Base-by-base conservation (phyloP, 2,888 invertebrate genomes). In the Hydraecia micacea region DNA sequence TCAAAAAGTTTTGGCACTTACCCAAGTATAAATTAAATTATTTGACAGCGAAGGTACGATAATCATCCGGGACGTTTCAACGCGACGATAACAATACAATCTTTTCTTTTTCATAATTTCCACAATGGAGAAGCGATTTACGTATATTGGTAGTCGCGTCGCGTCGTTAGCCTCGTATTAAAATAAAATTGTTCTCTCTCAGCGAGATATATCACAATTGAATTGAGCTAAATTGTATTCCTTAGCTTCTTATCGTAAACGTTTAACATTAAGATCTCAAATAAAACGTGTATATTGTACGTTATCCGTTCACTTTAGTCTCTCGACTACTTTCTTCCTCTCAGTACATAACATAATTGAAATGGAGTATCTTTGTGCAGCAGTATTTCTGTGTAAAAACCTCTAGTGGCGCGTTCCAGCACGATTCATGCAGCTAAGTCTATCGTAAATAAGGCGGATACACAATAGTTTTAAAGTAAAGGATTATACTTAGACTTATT, bases 401-500 rank as follows among this genome's bases (percentile, higher is more conserved):
- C 91, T 88, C 79, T 74, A 85, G 86, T 73, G 87, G 81, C 84
- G 79, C 85, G 81, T 88, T 87, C 85, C 84, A 88, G 90, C 90
- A 90, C 91, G 89, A 90, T 85, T 85, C 86, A 86, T 83, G 87
- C 83, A 78, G 87, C 88, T 87, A 89, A 91, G 87, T 88, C 89
- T 86, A 86, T 87, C 85, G 89, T 91, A 90, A 93, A 91, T 92
- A 92, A 91, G 85, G 74, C 77, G 66, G 67, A 87, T 89, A 87
- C 87, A 86, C 88, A 87, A 84, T 78, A 86, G 87, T 90, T 89
- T 86, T 79, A 85, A 86, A 87, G 86, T 76, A 80, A 80, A 73
- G 87, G 90, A 91, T 92, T 91, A 92, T 91, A 89, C 88, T 79
- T 77, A 85, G 86, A 90, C 86, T 86, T 89, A 89, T 87, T 87